Percentiles rank a stretch among this genome's conserved stretches.
These are phyloP conservation scores for Hoplostethus atlanticus DNA, from an alignment of 2,797 vertebrate species.

Conservation along the genomic window DNA sequence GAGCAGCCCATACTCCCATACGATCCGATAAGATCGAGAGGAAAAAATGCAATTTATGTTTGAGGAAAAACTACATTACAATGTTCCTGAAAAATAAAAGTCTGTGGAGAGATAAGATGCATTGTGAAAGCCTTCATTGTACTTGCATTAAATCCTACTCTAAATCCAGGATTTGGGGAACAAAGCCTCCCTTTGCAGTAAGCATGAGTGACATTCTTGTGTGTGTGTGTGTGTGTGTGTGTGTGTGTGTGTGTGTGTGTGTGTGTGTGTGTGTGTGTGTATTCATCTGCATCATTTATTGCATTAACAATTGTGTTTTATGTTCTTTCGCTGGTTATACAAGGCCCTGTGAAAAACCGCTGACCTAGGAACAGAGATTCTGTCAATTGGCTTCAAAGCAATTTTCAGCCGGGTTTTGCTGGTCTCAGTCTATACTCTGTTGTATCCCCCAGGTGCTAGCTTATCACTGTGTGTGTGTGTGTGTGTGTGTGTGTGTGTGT, in stretches of 20 bases:
- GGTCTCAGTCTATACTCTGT: slow-evolving; percentile 29
- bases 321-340: slow-evolving; percentile 43
- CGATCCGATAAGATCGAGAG: neutral
- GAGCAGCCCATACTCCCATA: too few species aligned
- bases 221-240: slow-evolving; percentile 1
- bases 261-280: slow-evolving; percentile 7
- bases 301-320: slow-evolving; percentile 31
- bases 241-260: neutral
- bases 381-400: slow-evolving; percentile 52
- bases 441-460: slow-evolving; percentile 26
- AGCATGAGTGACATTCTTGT: slow-evolving; percentile 28
- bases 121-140: slow-evolving; percentile 19
- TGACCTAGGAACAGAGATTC: slow-evolving; percentile 65
- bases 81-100: neutral
- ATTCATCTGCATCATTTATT: slow-evolving; percentile 45
- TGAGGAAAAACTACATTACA: neutral
- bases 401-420: slow-evolving; percentile 44
- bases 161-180: slow-evolving; percentile 39
- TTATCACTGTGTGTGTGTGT: slow-evolving; percentile 12
- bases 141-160: slow-evolving; percentile 7
- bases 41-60: neutral
- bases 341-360: slow-evolving; percentile 40
- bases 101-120: neutral
- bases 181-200: slow-evolving; percentile 24
- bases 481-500: neutral